Conservation (phyloP, 2,113 vertebrate species). For the Strix uralensis region DNA sequence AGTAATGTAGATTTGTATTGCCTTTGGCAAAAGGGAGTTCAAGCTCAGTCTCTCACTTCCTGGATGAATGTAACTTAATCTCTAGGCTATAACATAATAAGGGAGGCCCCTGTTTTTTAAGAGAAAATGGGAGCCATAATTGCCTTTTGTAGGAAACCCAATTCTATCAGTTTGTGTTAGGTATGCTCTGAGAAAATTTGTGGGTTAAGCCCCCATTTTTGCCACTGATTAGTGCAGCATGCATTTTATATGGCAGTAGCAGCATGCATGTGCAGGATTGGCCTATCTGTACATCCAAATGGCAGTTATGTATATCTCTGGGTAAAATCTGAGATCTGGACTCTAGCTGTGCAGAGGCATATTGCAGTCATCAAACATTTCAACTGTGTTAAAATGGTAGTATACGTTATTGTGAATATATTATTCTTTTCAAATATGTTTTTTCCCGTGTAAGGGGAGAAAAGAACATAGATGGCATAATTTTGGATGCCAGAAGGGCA, state of each 20-base stretch:
- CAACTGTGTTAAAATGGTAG: background rate
- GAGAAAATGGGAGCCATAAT: background rate
- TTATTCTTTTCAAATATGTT: background rate
- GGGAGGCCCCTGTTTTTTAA: background rate
- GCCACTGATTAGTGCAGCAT: background rate
- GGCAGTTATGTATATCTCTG: background rate
- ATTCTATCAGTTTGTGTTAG: slow-evolving; percentile 8
- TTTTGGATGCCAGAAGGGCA: background rate
- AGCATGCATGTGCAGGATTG: background rate
- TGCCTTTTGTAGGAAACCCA: background rate
- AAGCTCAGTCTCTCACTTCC: slow-evolving; percentile 16
- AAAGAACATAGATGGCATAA: background rate
- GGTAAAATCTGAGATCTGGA: background rate
- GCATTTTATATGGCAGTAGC: background rate
- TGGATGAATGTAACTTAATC: background rate
- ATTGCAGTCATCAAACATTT: background rate
- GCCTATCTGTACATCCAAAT: background rate
- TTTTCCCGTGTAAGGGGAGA: background rate
- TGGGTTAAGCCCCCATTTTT: background rate
- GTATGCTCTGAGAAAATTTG: background rate
- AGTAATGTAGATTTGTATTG: slow-evolving; percentile 32
- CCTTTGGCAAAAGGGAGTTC: slow-evolving; percentile 33
- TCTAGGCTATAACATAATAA: background rate
- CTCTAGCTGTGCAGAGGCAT: background rate
- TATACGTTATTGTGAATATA: background rate